These are phyloP conservation scores for Scaptomyza reducta DNA, from an alignment of 2,888 invertebrate genomes.

Conservation along the genomic window DNA sequence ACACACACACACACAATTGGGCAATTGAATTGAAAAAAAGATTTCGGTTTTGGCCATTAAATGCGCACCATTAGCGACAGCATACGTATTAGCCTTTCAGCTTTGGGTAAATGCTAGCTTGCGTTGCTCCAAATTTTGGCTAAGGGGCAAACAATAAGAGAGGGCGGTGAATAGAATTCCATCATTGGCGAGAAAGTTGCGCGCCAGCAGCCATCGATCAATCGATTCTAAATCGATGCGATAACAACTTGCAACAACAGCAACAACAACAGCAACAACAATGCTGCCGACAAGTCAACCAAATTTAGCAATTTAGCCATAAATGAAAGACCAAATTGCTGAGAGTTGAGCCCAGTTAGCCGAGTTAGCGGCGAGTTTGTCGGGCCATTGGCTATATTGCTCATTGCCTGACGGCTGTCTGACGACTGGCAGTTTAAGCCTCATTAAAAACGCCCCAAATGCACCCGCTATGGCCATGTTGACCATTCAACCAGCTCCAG, in stretches of 20 bases:
- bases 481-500: conserved; percentile 13
- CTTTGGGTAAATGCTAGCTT: conserved; percentile 16
- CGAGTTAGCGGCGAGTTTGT: conserved; percentile 10
- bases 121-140: conserved; percentile 24
- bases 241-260: conserved; percentile 45
- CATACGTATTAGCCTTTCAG: conserved; percentile 33
- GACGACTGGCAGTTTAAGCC: conserved; percentile 64
- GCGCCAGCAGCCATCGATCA: conserved; percentile 58
- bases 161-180: conserved; percentile 28
- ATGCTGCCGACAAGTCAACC: conserved; percentile 38
- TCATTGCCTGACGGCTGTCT: conserved; percentile 20
- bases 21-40: conserved; percentile 36
- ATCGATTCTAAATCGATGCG: conserved; percentile 61
- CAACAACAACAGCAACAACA: conserved; percentile 1
- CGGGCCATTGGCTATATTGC: conserved; percentile 26
- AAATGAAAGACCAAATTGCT: conserved; percentile 65
- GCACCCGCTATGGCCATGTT: conserved; percentile 54
- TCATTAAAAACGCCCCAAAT: conserved; percentile 74
- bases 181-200: conserved; percentile 54
- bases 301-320: conserved; percentile 77
- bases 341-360: conserved; percentile 7
- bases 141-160: conserved; percentile 2
- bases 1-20: conserved; percentile 44
- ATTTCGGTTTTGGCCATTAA: conserved; percentile 26
- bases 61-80: conserved; percentile 34